Percentiles rank a stretch among this genome's conserved stretches.
These are phyloP conservation scores for Papilio elwesi DNA, from an alignment of 2,888 invertebrate species.

Conservation along the genomic window DNA sequence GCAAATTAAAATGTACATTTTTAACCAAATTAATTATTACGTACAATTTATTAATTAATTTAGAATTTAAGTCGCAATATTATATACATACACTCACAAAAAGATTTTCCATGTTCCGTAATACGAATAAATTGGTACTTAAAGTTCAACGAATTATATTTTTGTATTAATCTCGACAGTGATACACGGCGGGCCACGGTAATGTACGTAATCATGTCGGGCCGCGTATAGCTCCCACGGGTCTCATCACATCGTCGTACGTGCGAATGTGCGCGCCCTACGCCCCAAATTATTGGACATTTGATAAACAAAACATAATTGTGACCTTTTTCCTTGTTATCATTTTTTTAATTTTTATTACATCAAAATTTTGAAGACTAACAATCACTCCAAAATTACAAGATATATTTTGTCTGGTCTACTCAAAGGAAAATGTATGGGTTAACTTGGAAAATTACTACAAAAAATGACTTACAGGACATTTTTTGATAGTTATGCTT, in stretches of 20 bases:
- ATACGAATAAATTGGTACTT: constrained; percentile 16
- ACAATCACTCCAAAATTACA: not conserved
- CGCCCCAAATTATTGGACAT: constrained; percentile 17
- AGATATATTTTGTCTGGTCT: too few relatives aligned
- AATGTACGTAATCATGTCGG: constrained; percentile 59
- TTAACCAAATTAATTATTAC: too few relatives aligned
- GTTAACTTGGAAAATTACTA: too few relatives aligned
- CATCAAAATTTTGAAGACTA: not conserved
- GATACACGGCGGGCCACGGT: constrained; percentile 51
- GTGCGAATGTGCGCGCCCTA: constrained; percentile 22
- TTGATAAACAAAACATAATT: constrained; percentile 23
- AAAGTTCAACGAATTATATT: constrained; percentile 22
- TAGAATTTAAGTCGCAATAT: not conserved
- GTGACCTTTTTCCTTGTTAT: not conserved
- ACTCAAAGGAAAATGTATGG: too few relatives aligned
- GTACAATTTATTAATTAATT: too few relatives aligned
- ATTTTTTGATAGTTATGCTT: too few relatives aligned
- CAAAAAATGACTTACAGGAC: too few relatives aligned
- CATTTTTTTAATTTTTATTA: not conserved
- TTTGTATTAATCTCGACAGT: constrained; percentile 39
- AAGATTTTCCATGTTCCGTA: not conserved
- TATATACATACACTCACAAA: not conserved
- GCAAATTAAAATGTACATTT: too few relatives aligned
- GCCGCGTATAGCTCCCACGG: constrained; percentile 52
- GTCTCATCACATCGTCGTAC: constrained; percentile 47